A percentile compares a stretch with the other conserved stretches of the same genome.
phyloP scores from a whole-genome alignment of 2,797 vertebrate species.

The Xiphorhynchus erythropygius region DNA sequence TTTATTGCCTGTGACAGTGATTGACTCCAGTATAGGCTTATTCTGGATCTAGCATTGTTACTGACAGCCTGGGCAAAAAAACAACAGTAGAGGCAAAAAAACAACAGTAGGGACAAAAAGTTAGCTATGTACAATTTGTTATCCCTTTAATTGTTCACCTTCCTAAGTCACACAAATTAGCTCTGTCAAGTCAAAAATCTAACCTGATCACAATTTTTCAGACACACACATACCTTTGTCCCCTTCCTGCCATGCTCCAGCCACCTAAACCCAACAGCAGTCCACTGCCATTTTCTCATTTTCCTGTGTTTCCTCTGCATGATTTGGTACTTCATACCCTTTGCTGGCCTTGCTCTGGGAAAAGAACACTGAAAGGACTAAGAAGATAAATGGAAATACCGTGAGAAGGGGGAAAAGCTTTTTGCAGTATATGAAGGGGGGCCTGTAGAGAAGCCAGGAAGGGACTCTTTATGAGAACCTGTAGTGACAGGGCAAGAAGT shows the following conservation, averaged over 20 bases:
- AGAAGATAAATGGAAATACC: not conserved
- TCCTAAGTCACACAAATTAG: not conserved
- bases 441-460: no score
- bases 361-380: not conserved
- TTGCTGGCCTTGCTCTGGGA: not conserved
- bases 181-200: not conserved
- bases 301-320: not conserved
- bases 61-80: not conserved
- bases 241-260: not conserved
- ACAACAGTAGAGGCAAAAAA: not conserved
- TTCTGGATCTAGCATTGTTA: not conserved
- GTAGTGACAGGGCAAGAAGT: not conserved
- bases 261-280: not conserved
- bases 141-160: not conserved
- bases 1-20: not conserved
- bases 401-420: rapidly evolving
- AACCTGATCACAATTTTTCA: not conserved
- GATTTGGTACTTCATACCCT: not conserved
- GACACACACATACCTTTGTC: rapidly evolving
- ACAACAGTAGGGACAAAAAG: not conserved
- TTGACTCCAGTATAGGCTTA: not conserved
- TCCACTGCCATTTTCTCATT: not conserved
- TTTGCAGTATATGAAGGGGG: not conserved
- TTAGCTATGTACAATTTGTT: not conserved
- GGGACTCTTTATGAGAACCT: not conserved